Conservation (phyloP, 2,888 invertebrate genomes). For the Latheticus oryzae region DNA sequence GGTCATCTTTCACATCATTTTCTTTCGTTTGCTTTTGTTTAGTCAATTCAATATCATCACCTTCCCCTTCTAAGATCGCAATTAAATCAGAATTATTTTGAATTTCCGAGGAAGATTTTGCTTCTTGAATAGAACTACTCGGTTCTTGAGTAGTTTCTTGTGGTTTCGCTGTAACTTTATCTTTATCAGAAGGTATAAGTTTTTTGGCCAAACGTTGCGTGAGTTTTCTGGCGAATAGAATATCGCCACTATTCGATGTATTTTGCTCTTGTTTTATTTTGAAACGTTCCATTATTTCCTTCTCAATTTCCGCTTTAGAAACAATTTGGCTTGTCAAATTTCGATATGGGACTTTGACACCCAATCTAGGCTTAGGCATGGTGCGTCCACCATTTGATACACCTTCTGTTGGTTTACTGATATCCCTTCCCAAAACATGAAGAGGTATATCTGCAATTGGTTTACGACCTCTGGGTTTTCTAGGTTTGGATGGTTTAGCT, state of each 20-base stretch:
- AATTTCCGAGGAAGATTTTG: conserved; percentile 38
- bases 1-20: conserved; percentile 10
- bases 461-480: conserved; percentile 49
- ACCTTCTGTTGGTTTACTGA: conserved; percentile 63
- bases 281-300: conserved; percentile 68
- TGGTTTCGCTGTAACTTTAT: neutral
- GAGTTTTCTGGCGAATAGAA: conserved; percentile 68
- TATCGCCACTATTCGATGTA: conserved; percentile 63
- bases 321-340: conserved; percentile 70
- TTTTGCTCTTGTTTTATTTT: conserved; percentile 65
- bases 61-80: conserved; percentile 71
- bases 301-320: conserved; percentile 68
- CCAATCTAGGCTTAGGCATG: conserved; percentile 64
- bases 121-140: conserved; percentile 20
- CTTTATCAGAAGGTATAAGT: conserved; percentile 49
- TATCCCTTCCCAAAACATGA: conserved; percentile 64
- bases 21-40: conserved; percentile 35
- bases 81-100: conserved; percentile 69
- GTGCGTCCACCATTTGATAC: conserved; percentile 60
- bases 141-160: conserved; percentile 3
- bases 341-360: conserved; percentile 64
- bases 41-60: conserved; percentile 55
- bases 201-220: conserved; percentile 64
- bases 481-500: conserved; percentile 21
- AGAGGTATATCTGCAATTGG: conserved; percentile 57